Evolutionary conservation across 2,797 vertebrate species (phyloP).

Genomic region (Erethizon dorsatum): DNA sequence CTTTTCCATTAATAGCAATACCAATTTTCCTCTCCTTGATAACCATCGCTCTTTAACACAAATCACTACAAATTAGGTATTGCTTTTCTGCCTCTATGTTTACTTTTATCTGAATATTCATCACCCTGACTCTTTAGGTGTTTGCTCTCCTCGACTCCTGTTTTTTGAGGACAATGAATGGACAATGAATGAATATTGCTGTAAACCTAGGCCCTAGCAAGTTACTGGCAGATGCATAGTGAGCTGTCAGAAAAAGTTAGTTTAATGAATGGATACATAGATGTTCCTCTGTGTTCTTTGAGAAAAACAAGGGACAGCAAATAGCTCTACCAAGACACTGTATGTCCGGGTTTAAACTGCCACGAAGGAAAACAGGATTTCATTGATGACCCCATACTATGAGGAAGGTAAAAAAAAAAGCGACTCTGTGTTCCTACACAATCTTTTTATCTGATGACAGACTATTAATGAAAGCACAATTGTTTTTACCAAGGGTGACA

Average conservation of each 20-base stretch:
- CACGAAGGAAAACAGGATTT: background rate
- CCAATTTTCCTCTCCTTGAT: background rate
- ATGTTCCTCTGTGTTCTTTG: background rate
- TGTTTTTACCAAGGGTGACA: constrained; percentile 26
- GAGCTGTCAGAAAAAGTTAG: constrained; percentile 64
- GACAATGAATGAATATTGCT: background rate
- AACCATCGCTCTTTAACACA: background rate
- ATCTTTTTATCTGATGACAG: constrained; percentile 30
- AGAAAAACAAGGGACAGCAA: background rate
- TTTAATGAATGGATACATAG: constrained; percentile 58
- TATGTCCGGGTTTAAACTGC: constrained; percentile 33
- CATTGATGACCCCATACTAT: background rate
- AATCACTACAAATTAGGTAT: background rate
- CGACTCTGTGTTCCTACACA: background rate
- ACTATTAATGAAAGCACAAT: background rate
- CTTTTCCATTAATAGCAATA: background rate
- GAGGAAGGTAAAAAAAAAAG: background rate
- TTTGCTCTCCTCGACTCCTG: constrained; percentile 26
- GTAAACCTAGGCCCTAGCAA: background rate
- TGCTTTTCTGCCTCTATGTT: background rate
- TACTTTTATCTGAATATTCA: background rate
- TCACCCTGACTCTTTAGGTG: background rate
- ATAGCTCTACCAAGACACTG: background rate
- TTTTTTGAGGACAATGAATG: background rate
- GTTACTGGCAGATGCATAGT: background rate